phyloP scores from a whole-genome alignment of 2,113 vertebrate species.

The Ahaetulla prasina region DNA sequence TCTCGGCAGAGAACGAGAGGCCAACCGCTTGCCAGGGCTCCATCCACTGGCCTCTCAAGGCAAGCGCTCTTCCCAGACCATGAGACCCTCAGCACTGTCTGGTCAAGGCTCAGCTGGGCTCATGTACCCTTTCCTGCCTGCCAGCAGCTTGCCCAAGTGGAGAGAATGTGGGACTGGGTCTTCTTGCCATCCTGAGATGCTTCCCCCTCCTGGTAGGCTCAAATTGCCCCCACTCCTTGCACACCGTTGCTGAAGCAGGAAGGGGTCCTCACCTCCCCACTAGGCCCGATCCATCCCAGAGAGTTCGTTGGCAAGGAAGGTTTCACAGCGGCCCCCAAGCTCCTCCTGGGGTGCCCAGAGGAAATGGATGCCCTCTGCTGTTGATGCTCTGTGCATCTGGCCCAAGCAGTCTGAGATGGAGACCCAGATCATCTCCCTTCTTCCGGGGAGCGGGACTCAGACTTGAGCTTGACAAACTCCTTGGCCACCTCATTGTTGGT shows the following conservation, averaged over 20 bases:
- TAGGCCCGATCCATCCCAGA: too few species aligned
- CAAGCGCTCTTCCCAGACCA: neutral
- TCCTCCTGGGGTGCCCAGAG: neutral
- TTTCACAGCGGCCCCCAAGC: neutral
- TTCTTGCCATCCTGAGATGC: neutral
- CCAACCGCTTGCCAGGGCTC: too few species aligned
- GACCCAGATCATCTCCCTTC: conserved; percentile 82
- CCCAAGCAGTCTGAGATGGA: neutral
- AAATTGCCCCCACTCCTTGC: conserved; percentile 5
- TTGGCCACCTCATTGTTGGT: conserved; percentile 93
- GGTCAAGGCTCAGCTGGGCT: too few species aligned
- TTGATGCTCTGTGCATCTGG: neutral
- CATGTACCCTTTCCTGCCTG: neutral
- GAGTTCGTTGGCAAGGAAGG: neutral
- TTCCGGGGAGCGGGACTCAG: conserved; percentile 88
- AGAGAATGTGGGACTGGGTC: neutral
- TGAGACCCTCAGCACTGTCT: neutral
- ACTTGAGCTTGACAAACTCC: conserved; percentile 96
- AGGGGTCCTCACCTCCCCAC: neutral
- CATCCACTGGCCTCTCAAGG: too few species aligned
- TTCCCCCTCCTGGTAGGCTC: neutral
- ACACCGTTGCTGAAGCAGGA: conserved; percentile 45
- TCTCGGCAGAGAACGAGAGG: too few species aligned
- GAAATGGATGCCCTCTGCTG: too few species aligned
- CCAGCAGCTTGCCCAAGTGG: neutral